Conservation (phyloP, 1,140 invertebrate species). For the Atopsyche davidsoni region DNA sequence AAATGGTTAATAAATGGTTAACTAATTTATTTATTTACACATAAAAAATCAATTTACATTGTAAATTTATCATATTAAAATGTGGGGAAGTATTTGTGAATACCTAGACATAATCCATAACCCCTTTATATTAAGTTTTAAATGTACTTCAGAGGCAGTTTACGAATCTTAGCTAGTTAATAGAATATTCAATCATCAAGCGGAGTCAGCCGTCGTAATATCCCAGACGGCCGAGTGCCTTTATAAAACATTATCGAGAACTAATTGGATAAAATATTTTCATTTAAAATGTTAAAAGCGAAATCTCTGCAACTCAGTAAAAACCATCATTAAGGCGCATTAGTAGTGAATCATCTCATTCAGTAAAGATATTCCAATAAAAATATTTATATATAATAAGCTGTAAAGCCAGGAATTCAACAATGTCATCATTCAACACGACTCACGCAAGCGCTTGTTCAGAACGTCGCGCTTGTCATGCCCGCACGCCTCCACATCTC, state of each 20-base stretch:
- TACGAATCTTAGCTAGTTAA: slow-evolving; percentile 7
- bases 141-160: slow-evolving; percentile 20
- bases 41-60: slow-evolving; percentile 27
- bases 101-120: slow-evolving; percentile 12
- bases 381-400: slow-evolving; percentile 30
- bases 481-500: no score
- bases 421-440: slow-evolving; percentile 19
- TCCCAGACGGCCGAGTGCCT: background rate
- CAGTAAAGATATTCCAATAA: slow-evolving; percentile 28
- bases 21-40: slow-evolving; percentile 27
- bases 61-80: slow-evolving; percentile 18
- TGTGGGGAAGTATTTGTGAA: slow-evolving; percentile 17
- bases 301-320: slow-evolving; percentile 25
- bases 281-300: slow-evolving; percentile 24
- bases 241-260: slow-evolving; percentile 17
- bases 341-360: slow-evolving; percentile 25
- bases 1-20: slow-evolving; percentile 20
- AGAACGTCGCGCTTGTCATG: background rate
- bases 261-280: slow-evolving; percentile 19
- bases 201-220: background rate
- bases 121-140: slow-evolving; percentile 13
- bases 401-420: slow-evolving; percentile 29
- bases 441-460: slow-evolving; percentile 2
- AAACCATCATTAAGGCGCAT: slow-evolving; percentile 29
- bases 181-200: slow-evolving; percentile 7